Percentiles rank a stretch among this genome's conserved stretches.
Evolutionary conservation across 2,888 invertebrate genomes (phyloP).

Genomic region (Noctua pronuba): DNA sequence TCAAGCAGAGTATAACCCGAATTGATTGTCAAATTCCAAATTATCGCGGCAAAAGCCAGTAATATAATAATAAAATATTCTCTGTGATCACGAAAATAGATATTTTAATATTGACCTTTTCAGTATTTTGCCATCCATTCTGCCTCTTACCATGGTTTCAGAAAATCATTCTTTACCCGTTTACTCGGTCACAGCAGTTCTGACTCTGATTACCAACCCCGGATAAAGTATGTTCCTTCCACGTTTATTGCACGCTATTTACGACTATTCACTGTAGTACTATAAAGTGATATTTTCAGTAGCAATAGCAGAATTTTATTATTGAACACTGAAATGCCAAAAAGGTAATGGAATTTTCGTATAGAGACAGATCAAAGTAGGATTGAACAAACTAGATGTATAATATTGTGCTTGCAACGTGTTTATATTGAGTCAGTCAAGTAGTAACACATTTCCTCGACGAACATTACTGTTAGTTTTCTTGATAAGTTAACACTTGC

Average conservation of each 20-base stretch:
- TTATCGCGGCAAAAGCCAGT: no score
- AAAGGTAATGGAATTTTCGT: neutral
- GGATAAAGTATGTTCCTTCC: neutral
- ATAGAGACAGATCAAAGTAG: neutral
- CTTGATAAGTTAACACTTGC: no score
- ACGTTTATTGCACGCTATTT: neutral
- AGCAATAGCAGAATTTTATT: neutral
- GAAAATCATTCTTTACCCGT: neutral
- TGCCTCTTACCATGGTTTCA: neutral
- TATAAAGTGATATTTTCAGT: no score
- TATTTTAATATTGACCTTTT: neutral
- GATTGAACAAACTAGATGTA: neutral
- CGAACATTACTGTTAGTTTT: neutral
- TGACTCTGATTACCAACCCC: neutral
- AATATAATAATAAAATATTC: no score
- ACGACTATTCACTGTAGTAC: neutral
- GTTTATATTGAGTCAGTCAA: neutral
- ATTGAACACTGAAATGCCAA: neutral
- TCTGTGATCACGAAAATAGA: neutral
- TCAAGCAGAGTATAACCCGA: no score
- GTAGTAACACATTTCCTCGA: neutral
- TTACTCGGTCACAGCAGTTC: neutral
- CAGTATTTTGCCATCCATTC: neutral
- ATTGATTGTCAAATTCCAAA: no score
- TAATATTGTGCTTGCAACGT: no score